phyloP scores from a whole-genome alignment of 2,888 invertebrate species.

The Odontocerum albicorne region DNA sequence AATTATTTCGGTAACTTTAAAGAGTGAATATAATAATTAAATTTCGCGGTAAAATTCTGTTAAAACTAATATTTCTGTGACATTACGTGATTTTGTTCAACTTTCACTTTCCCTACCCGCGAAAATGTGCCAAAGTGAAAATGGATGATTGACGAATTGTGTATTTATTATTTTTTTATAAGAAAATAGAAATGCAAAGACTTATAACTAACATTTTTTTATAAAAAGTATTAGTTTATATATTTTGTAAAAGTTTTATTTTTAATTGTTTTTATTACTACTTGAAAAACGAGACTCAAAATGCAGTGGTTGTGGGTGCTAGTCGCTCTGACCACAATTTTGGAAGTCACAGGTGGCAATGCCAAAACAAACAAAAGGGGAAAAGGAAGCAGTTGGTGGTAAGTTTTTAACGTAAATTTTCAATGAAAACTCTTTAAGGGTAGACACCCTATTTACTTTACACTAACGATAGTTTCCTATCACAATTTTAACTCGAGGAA shows the following conservation, averaged over 20 bases:
- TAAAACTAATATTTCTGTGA: conserved; percentile 4
- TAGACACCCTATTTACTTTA: no score
- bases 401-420: conserved; percentile 47
- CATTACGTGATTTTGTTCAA: neutral
- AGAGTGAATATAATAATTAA: no score
- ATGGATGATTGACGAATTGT: conserved; percentile 13
- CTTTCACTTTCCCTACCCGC: conserved; percentile 3
- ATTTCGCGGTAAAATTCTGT: neutral
- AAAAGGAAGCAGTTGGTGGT: conserved; percentile 93
- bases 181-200: conserved; percentile 10
- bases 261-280: neutral
- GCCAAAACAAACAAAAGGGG: conserved; percentile 76
- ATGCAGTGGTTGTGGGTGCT: conserved; percentile 60
- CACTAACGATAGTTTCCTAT: no score
- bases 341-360: conserved; percentile 50
- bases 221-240: no score
- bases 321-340: conserved; percentile 51
- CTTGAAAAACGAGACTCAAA: conserved; percentile 37
- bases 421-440: neutral
- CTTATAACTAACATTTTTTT: neutral
- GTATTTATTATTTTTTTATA: neutral
- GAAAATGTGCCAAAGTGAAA: conserved; percentile 24
- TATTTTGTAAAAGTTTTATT: no score
- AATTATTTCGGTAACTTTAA: no score
- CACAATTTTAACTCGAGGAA: no score